A percentile compares a stretch with the other conserved stretches of the same genome.
Conservation (phyloP, 2,113 vertebrate genomes). For the Rhinoptilus africanus region DNA sequence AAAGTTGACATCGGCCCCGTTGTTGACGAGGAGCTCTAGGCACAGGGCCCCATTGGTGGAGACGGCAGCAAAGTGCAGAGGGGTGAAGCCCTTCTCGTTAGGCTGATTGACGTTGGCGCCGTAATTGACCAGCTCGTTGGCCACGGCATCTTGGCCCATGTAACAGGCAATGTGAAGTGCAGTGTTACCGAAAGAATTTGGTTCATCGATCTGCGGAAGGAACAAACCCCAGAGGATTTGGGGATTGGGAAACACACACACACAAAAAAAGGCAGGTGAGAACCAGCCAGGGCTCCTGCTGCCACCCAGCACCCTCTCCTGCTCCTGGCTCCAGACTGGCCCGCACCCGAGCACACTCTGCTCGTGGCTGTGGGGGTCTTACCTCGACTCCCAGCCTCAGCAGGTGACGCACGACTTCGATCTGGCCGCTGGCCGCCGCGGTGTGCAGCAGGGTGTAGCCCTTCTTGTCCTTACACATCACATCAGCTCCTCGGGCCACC, state of each 20-base stretch:
- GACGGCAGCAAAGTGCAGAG: constrained; percentile 90
- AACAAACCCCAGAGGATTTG: too few species aligned
- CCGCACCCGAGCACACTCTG: background rate
- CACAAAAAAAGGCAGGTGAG: background rate
- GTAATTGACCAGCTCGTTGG: constrained; percentile 88
- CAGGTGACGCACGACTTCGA: constrained; percentile 88
- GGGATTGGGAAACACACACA: background rate
- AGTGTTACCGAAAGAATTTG: constrained; percentile 89
- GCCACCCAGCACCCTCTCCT: background rate
- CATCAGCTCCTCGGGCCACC: constrained; percentile 83
- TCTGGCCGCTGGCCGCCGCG: constrained; percentile 87
- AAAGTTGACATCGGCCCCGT: constrained; percentile 90
- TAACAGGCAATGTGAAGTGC: constrained; percentile 96
- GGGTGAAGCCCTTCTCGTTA: constrained; percentile 87
- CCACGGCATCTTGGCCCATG: constrained; percentile 90
- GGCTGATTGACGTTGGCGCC: constrained; percentile 93
- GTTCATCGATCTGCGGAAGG: constrained; percentile 83
- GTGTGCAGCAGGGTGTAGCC: constrained; percentile 93
- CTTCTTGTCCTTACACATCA: constrained; percentile 87
- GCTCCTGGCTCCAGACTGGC: rapidly evolving
- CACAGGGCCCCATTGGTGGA: constrained; percentile 92
- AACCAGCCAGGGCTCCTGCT: background rate
- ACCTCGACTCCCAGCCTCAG: constrained; percentile 89
- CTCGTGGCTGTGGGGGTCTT: background rate
- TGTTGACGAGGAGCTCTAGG: constrained; percentile 93